Base-by-base conservation (phyloP, 2,113 vertebrate genomes). In the Macrotis lagotis region DNA sequence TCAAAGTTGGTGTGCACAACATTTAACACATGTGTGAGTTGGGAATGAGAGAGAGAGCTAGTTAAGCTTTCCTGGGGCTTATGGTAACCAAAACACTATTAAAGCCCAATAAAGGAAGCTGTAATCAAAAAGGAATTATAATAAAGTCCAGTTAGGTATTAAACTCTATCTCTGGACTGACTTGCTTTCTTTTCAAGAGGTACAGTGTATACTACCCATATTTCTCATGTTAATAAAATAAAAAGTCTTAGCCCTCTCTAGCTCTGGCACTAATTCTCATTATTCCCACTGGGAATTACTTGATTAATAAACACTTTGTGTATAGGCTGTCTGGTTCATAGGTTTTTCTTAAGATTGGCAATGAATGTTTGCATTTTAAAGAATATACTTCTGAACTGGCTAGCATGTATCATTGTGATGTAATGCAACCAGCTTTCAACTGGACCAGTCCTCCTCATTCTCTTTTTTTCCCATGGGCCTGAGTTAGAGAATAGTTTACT, bases 251-350 rank as follows among this genome's bases (percentile, higher is more conserved):
- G n/a, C 83, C 96, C 50, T 90, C 52, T 48, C 9, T 83, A 52
- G 19, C 22, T 91, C 89, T 91, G 91, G 55, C 59, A 92, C 47
- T 51, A 91, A 50, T 94, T 93, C 3, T 93, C 59, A 83, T 83
- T 83, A n/a, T 83, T 83, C 66, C 37, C 66, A 44, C 66, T 83
- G 66, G 66, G 66, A 83, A 83, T 93, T 92, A 26, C 48, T 95
- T 93, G 93, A 93, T 88, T 96, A 91, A 94, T 89, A 96, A 95
- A 74, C 37, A 91, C 91, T 93, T 95, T 90, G 91, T 92, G 37
- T 91, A 90, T 92, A 88, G 93, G 48, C 48, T 66, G 24, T 90
- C 47, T 91, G 66, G 31, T 90, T 83, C 66, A 83, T 44, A 44
- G 37, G 66, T 44, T 83, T 83, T 94, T 91, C 93, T 91, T 95